Conservation (phyloP, 2,797 vertebrate species). For the Ctenopoma kingsleyae region DNA sequence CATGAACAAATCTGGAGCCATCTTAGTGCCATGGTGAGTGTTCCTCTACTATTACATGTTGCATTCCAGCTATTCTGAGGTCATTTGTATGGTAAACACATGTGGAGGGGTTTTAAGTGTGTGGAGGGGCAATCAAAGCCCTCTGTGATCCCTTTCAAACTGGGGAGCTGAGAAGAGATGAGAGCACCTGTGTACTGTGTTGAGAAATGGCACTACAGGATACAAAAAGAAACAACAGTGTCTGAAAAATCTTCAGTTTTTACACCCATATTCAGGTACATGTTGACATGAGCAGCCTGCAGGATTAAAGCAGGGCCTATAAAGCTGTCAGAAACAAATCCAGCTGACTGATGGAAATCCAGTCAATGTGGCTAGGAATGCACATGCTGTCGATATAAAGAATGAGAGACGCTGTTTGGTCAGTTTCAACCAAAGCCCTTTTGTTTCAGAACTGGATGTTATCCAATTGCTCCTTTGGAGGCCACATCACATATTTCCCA, state of each 20-base stretch:
- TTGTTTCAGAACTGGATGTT: conserved; percentile 75
- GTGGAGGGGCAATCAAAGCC: conserved; percentile 72
- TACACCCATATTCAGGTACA: conserved; percentile 13
- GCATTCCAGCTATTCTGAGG: conserved; percentile 77
- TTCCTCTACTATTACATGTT: conserved; percentile 57
- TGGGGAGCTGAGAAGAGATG: conserved; percentile 46
- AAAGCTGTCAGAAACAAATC: conserved; percentile 69
- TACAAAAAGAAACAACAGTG: conserved; percentile 22
- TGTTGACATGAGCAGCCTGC: conserved; percentile 19
- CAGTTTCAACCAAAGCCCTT: conserved; percentile 68
- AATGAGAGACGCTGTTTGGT: conserved; percentile 59
- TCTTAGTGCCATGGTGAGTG: conserved; percentile 31
- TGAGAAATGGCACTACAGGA: conserved; percentile 54
- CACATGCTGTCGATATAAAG: conserved; percentile 57
- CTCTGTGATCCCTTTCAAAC: conserved; percentile 79
- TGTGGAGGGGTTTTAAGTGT: conserved; percentile 59
- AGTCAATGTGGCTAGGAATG: conserved; percentile 55
- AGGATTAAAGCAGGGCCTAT: conserved; percentile 35
- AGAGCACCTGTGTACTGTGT: conserved; percentile 68
- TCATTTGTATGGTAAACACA: conserved; percentile 81
- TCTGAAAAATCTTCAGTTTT: too few species aligned
- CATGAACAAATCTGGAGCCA: conserved; percentile 11
- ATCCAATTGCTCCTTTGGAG: conserved; percentile 73
- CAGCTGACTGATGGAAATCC: conserved; percentile 62
- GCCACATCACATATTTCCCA: conserved; percentile 72